Conservation (phyloP, 2,113 vertebrate species). For the Mystacornis crossleyi region DNA sequence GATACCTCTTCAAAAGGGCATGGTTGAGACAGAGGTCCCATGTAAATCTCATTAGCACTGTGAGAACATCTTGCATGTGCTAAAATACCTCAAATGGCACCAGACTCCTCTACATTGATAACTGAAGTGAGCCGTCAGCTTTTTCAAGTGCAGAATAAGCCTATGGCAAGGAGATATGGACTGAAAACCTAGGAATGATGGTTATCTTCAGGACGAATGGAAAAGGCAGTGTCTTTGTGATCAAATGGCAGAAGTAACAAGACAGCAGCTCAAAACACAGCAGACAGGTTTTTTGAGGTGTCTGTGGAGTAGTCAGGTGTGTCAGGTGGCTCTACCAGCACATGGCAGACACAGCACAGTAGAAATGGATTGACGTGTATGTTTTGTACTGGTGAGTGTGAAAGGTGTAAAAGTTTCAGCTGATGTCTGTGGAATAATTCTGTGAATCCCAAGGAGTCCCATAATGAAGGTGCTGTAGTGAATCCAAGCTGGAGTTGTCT, state of each 20-base stretch:
- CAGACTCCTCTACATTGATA: neutral
- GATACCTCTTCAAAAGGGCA: neutral
- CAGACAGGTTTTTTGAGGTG: neutral
- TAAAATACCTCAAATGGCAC: neutral
- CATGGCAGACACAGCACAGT: neutral
- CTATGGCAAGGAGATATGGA: neutral
- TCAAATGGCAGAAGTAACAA: neutral
- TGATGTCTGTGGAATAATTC: neutral
- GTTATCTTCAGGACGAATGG: neutral
- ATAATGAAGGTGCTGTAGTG: neutral
- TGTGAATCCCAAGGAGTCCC: neutral
- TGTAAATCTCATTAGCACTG: neutral
- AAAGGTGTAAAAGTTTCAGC: neutral
- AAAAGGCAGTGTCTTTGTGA: neutral
- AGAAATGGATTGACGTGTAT: neutral
- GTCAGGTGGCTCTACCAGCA: fast-evolving
- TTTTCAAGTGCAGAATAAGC: neutral
- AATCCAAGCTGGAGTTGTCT: neutral
- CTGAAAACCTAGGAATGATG: neutral
- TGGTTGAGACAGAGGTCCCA: neutral
- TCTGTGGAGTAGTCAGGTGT: neutral
- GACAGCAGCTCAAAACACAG: neutral
- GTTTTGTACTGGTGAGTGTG: neutral
- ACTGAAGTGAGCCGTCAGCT: neutral
- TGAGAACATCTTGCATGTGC: fast-evolving